A percentile compares a stretch with the other conserved stretches of the same genome.
phyloP scores from a whole-genome alignment of 2,797 vertebrate genomes.

The Rhynchotus rufescens region DNA sequence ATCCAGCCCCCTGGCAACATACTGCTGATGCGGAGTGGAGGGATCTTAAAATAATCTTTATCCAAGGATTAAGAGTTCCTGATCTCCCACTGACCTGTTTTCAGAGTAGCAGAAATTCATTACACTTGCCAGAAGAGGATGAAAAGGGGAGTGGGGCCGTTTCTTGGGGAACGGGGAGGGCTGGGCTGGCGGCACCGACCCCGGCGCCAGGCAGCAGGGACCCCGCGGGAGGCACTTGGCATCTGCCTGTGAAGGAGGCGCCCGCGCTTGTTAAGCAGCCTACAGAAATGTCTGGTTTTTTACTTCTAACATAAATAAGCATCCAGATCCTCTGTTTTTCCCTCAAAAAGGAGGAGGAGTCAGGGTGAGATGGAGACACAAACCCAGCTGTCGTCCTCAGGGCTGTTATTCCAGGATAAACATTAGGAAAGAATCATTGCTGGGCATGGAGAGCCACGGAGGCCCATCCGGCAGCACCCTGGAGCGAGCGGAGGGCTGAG shows the following conservation, averaged over 20 bases:
- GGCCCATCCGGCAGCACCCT: background rate
- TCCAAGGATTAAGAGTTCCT: slow-evolving; percentile 73
- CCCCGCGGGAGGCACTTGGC: background rate
- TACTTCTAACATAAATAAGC: background rate
- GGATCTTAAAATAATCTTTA: slow-evolving; percentile 77
- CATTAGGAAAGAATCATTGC: background rate
- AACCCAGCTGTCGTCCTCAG: background rate
- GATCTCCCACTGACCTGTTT: slow-evolving; percentile 74
- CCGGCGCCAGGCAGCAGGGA: background rate
- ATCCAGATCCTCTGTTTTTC: background rate
- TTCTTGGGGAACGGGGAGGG: background rate
- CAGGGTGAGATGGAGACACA: background rate
- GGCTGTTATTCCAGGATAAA: background rate
- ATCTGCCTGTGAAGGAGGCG: background rate
- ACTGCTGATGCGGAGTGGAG: background rate
- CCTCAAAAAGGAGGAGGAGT: background rate
- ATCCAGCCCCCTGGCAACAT: background rate
- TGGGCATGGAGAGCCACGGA: background rate
- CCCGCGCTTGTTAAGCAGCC: background rate
- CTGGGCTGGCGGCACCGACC: background rate
- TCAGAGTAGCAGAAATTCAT: slow-evolving; percentile 53
- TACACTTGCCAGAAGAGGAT: slow-evolving; percentile 29
- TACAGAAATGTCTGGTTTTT: slow-evolving; percentile 6
- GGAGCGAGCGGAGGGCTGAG: too few relatives aligned
- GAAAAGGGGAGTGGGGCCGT: slow-evolving; percentile 31